Evolutionary conservation across 2,113 vertebrate species (phyloP).

Genomic region (Hirundichthys speculiger): DNA sequence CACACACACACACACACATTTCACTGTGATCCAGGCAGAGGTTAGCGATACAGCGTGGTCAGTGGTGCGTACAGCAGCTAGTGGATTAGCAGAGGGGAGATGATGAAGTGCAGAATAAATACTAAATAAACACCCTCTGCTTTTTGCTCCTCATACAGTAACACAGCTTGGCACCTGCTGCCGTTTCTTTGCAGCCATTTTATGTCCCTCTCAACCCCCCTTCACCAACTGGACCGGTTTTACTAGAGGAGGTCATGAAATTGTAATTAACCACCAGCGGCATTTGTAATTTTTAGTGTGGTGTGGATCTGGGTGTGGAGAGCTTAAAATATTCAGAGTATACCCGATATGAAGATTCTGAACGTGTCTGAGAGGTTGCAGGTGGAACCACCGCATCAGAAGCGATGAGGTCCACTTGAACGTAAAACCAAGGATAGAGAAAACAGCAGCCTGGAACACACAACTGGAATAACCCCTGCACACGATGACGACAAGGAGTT

Average conservation of each 20-base stretch:
- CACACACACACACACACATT: slow-evolving; percentile 40
- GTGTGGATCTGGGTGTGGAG: not conserved
- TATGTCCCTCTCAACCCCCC: slow-evolving; percentile 22
- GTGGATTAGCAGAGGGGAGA: slow-evolving; percentile 68
- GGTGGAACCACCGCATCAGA: slow-evolving; percentile 3
- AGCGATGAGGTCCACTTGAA: not conserved
- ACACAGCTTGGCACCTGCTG: slow-evolving; percentile 18
- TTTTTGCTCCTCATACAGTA: slow-evolving; percentile 49
- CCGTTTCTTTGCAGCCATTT: slow-evolving; percentile 49
- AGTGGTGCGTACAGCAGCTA: slow-evolving; percentile 70
- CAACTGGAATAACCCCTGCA: not conserved
- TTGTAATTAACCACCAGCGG: slow-evolving; percentile 60
- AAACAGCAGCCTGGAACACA: not conserved
- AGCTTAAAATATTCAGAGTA: slow-evolving; percentile 50
- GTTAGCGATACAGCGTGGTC: slow-evolving; percentile 68
- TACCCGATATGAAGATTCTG: not conserved
- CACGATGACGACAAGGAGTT: not conserved
- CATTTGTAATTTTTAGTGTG: slow-evolving; percentile 48
- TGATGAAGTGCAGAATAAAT: slow-evolving; percentile 79
- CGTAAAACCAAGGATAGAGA: not conserved
- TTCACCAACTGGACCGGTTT: slow-evolving; percentile 26
- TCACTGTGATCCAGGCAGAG: slow-evolving; percentile 64
- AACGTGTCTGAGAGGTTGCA: slow-evolving; percentile 5
- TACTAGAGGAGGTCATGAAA: slow-evolving; percentile 63
- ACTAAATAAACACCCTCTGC: slow-evolving; percentile 73